These are phyloP conservation scores for Andrena bicolor DNA, from an alignment of 2,888 invertebrate genomes.

Conservation along the genomic window DNA sequence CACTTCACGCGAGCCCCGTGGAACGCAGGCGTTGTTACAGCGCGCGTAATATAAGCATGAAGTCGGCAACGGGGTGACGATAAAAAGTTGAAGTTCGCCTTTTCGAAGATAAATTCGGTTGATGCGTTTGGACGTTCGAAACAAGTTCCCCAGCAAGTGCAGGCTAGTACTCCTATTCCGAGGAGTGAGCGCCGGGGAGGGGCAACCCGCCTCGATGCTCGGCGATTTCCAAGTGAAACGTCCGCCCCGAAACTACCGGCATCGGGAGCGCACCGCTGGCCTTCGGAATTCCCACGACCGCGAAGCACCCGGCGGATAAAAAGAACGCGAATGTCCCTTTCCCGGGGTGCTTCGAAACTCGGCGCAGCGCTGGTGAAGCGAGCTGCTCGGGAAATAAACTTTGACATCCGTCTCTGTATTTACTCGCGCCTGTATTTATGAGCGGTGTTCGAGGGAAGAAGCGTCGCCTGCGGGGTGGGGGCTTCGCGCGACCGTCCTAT, in stretches of 20 bases:
- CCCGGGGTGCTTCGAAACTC: background rate
- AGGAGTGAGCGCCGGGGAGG: background rate
- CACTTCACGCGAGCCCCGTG: too few species aligned
- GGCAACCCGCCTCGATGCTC: background rate
- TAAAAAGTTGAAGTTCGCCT: too few species aligned
- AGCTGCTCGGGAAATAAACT: conserved; percentile 34
- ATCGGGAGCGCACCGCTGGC: background rate
- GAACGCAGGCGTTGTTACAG: too few species aligned
- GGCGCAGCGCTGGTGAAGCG: background rate
- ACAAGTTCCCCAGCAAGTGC: too few species aligned
- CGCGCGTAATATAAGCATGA: too few species aligned
- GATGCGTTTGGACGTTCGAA: too few species aligned
- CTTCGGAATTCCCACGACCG: conserved; percentile 4
- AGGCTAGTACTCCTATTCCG: too few species aligned
- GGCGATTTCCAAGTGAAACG: conserved; percentile 15
- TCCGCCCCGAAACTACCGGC: background rate
- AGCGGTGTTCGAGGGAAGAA: background rate
- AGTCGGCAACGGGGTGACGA: too few species aligned
- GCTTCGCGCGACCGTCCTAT: background rate
- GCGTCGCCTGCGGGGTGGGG: background rate
- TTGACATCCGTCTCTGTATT: conserved; percentile 38
- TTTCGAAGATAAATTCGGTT: too few species aligned
- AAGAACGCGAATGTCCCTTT: background rate
- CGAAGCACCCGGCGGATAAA: conserved; percentile 1
- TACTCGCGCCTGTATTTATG: conserved; percentile 45